phyloP scores from a whole-genome alignment of 1,140 invertebrate genomes.

The Lordiphosa collinella region DNA sequence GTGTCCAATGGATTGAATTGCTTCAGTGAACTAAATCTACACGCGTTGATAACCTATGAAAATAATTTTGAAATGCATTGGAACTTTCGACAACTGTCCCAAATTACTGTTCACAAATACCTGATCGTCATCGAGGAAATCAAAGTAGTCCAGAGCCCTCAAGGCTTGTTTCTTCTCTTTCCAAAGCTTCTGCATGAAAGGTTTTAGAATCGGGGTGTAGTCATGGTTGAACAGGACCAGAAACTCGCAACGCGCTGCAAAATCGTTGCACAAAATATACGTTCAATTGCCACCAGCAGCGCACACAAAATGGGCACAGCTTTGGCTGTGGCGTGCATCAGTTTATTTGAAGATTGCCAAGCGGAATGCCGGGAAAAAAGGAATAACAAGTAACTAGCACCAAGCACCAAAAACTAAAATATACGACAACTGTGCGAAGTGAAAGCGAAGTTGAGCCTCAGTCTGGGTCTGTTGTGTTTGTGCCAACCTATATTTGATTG shows the following conservation, averaged over 20 bases:
- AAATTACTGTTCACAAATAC: constrained; percentile 18
- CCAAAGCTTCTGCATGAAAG: constrained; percentile 56
- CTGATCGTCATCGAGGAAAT: constrained; percentile 54
- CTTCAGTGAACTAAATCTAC: constrained; percentile 41
- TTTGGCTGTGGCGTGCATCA: constrained; percentile 37
- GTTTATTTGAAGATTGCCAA: constrained; percentile 48
- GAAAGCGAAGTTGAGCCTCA: constrained; percentile 53
- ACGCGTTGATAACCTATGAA: constrained; percentile 52
- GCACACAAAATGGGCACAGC: constrained; percentile 40
- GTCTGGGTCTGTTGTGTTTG: constrained; percentile 45
- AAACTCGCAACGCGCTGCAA: constrained; percentile 61
- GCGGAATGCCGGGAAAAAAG: constrained; percentile 28
- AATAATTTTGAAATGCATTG: background rate
- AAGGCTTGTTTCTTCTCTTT: constrained; percentile 60
- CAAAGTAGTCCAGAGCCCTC: constrained; percentile 67
- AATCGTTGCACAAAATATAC: constrained; percentile 19
- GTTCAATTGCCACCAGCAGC: constrained; percentile 37
- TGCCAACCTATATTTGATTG: constrained; percentile 68
- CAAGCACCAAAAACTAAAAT: constrained; percentile 27
- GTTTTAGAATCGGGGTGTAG: constrained; percentile 40
- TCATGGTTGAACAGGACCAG: constrained; percentile 50
- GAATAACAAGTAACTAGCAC: constrained; percentile 13
- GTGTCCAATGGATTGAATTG: constrained; percentile 64
- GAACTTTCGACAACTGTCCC: background rate
- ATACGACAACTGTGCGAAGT: constrained; percentile 42